phyloP scores from a whole-genome alignment of 2,797 vertebrate genomes.

The Austrolebias charrua region DNA sequence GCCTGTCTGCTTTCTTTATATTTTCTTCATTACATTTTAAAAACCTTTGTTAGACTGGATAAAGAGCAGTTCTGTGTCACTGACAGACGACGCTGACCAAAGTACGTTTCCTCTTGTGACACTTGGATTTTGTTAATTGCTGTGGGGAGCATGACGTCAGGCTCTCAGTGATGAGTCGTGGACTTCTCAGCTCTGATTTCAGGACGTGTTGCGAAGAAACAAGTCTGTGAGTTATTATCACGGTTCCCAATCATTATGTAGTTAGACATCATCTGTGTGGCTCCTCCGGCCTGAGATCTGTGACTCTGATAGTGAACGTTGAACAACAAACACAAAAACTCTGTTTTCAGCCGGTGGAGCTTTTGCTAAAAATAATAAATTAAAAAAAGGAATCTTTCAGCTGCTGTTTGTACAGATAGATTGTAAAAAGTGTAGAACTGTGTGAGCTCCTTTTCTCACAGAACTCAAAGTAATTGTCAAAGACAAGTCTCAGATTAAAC shows the following conservation, averaged over 20 bases:
- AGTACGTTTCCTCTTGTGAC: neutral
- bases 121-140: constrained; percentile 5
- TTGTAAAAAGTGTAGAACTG: too few relatives aligned
- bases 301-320: neutral
- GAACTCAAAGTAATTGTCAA: too few relatives aligned
- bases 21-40: too few relatives aligned
- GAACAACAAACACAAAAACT: neutral
- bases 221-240: constrained; percentile 38
- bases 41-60: too few relatives aligned
- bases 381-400: neutral
- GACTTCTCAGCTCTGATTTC: constrained; percentile 26
- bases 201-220: constrained; percentile 20
- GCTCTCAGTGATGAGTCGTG: neutral
- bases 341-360: neutral
- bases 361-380: neutral
- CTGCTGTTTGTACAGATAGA: too few relatives aligned
- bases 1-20: too few relatives aligned
- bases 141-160: constrained; percentile 31
- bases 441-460: too few relatives aligned
- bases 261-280: constrained; percentile 4
- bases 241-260: neutral
- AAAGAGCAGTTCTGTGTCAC: neutral
- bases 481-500: too few relatives aligned
- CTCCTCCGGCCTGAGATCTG: neutral
- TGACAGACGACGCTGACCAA: neutral